phyloP scores from a whole-genome alignment of 2,888 invertebrate species.

The Eupelmus urozonus region DNA sequence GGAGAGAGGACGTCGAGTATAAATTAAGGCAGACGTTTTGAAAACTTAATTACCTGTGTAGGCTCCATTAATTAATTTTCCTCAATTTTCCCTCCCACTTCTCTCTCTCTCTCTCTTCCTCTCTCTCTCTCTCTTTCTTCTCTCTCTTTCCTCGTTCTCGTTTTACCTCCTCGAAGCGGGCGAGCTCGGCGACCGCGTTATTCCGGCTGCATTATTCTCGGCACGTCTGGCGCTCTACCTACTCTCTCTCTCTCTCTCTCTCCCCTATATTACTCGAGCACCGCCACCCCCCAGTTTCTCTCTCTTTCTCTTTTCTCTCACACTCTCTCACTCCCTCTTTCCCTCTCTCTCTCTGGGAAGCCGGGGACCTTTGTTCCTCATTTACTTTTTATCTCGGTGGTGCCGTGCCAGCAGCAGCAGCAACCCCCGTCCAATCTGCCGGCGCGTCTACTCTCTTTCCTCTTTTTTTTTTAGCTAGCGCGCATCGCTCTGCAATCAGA shows the following conservation, averaged over 20 bases:
- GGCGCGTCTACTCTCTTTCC: not conserved
- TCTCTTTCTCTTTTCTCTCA: conserved; percentile 60
- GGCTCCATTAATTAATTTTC: conserved; percentile 77
- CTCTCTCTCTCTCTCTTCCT: conserved; percentile 56
- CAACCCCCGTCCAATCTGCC: conserved; percentile 56
- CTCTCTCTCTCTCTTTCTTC: conserved; percentile 18
- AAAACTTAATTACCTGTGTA: conserved; percentile 77
- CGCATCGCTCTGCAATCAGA: conserved; percentile 58
- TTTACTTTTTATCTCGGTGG: conserved; percentile 75
- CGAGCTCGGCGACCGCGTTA: conserved; percentile 70
- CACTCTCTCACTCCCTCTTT: conserved; percentile 39
- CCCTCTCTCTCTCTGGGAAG: conserved; percentile 62
- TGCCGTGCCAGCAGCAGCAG: conserved; percentile 48
- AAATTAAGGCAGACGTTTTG: conserved; percentile 71
- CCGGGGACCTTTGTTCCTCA: conserved; percentile 75
- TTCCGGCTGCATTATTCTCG: conserved; percentile 75
- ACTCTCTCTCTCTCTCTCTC: not conserved
- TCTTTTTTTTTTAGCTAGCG: conserved; percentile 52
- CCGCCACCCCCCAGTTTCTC: conserved; percentile 35
- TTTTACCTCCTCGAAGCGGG: conserved; percentile 58
- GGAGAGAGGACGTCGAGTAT: conserved; percentile 57
- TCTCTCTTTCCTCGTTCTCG: conserved; percentile 61
- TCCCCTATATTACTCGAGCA: conserved; percentile 59
- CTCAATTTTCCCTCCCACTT: conserved; percentile 73
- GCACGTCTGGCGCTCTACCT: conserved; percentile 71